These are phyloP conservation scores for Acleris cristana DNA, from an alignment of 2,888 invertebrate genomes.

Conservation along the genomic window DNA sequence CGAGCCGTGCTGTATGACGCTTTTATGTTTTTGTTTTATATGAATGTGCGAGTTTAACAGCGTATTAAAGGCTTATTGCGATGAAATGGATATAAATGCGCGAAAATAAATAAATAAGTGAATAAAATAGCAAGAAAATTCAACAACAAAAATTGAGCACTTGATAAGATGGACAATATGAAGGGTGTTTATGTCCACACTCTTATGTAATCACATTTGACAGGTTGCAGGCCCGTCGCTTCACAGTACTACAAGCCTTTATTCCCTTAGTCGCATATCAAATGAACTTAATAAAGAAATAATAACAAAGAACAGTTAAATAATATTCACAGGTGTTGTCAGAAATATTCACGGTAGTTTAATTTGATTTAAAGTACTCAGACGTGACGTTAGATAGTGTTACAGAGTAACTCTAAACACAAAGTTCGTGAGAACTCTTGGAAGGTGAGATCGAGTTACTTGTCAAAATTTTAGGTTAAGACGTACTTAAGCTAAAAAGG, in stretches of 20 bases:
- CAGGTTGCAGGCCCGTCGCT: too few relatives aligned
- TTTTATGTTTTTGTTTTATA: constrained; percentile 3
- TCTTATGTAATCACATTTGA: too few relatives aligned
- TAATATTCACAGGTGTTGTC: constrained; percentile 30
- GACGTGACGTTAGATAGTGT: constrained; percentile 37
- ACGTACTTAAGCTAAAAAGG: constrained; percentile 42
- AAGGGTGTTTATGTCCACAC: too few relatives aligned
- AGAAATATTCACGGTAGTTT: constrained; percentile 29
- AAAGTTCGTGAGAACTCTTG: constrained; percentile 54
- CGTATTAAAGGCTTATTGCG: not conserved
- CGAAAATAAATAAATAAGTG: too few relatives aligned
- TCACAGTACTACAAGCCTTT: too few relatives aligned
- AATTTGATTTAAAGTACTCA: constrained; percentile 32
- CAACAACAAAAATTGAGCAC: too few relatives aligned
- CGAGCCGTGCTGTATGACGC: constrained; percentile 38
- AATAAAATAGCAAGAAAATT: too few relatives aligned
- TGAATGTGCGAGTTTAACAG: constrained; percentile 1
- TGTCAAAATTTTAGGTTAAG: constrained; percentile 56
- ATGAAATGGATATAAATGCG: too few relatives aligned
- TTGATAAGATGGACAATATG: too few relatives aligned
- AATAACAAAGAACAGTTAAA: not conserved
- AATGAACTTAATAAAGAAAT: not conserved
- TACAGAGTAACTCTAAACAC: constrained; percentile 40
- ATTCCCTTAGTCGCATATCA: not conserved
- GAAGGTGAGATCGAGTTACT: constrained; percentile 56